A percentile compares a stretch with the other conserved stretches of the same genome.
Conservation (phyloP, 2,113 vertebrate species). For the Sander vitreus region DNA sequence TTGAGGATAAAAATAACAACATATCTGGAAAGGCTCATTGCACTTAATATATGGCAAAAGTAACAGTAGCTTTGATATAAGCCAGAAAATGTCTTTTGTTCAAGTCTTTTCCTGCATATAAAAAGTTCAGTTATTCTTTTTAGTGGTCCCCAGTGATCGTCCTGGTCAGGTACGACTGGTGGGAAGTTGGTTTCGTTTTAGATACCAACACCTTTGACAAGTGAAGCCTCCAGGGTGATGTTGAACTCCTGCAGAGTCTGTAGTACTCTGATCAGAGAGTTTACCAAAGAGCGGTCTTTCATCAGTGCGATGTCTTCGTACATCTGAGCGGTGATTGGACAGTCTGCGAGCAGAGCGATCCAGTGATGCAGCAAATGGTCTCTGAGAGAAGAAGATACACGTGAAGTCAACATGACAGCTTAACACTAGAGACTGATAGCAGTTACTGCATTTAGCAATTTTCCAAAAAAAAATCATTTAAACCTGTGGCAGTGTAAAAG, state of each 20-base stretch:
- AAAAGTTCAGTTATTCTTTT: conserved; percentile 70
- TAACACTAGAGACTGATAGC: background rate
- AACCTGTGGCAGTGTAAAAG: background rate
- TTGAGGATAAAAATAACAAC: conserved; percentile 84
- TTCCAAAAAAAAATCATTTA: background rate
- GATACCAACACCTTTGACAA: conserved; percentile 97
- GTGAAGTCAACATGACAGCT: background rate
- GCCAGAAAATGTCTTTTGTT: conserved; percentile 85
- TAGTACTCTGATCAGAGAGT: conserved; percentile 96
- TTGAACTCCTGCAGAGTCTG: conserved; percentile 99
- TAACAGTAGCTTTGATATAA: conserved; percentile 97
- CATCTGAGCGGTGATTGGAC: conserved; percentile 97
- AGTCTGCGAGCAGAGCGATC: conserved; percentile 97
- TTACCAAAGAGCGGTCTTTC: conserved; percentile 96
- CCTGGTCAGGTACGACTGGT: conserved; percentile 53
- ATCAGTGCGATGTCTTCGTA: conserved; percentile 95
- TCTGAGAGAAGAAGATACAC: conserved; percentile 77
- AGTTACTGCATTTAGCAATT: background rate
- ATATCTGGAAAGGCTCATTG: conserved; percentile 89
- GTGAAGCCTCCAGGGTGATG: conserved; percentile 96
- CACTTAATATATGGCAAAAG: conserved; percentile 90
- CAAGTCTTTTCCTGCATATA: conserved; percentile 81
- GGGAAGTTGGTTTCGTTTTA: conserved; percentile 72
- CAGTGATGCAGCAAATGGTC: conserved; percentile 98
- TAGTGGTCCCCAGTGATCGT: conserved; percentile 73